phyloP scores from a whole-genome alignment of 2,113 vertebrate genomes.

The Raja brachyura region DNA sequence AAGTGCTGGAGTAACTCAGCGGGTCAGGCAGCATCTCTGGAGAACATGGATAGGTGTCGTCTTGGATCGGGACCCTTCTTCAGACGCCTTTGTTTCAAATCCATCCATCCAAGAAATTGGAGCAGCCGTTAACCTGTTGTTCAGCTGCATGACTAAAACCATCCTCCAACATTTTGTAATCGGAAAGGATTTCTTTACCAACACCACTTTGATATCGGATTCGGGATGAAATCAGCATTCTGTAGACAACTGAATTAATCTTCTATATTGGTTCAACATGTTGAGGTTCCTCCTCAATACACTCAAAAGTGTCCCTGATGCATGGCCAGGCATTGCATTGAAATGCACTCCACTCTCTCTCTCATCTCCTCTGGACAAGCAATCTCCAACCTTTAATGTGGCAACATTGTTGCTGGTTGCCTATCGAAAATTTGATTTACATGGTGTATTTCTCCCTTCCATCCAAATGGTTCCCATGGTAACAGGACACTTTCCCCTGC shows the following conservation, averaged over 20 bases:
- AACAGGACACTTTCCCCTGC: background rate
- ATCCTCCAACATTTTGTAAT: background rate
- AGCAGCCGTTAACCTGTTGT: background rate
- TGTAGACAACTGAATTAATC: background rate
- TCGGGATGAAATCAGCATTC: background rate
- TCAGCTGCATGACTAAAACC: background rate
- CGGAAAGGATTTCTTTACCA: background rate
- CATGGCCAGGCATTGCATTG: background rate
- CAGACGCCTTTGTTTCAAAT: background rate
- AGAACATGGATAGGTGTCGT: too few species aligned
- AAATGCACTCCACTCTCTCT: background rate
- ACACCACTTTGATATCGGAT: background rate
- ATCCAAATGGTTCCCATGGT: background rate
- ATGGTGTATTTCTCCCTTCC: background rate
- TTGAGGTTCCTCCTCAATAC: background rate
- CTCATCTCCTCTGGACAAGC: background rate
- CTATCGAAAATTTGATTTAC: background rate
- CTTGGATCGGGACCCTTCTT: too few species aligned
- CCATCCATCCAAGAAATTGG: background rate
- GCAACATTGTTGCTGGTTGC: background rate
- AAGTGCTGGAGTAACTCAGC: too few species aligned
- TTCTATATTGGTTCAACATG: background rate
- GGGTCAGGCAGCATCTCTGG: too few species aligned
- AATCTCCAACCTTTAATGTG: background rate
- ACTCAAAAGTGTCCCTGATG: background rate